Percentiles rank a stretch among this genome's conserved stretches.
Conservation (phyloP, 2,113 vertebrate genomes). For the Pelodiscus sinensis region DNA sequence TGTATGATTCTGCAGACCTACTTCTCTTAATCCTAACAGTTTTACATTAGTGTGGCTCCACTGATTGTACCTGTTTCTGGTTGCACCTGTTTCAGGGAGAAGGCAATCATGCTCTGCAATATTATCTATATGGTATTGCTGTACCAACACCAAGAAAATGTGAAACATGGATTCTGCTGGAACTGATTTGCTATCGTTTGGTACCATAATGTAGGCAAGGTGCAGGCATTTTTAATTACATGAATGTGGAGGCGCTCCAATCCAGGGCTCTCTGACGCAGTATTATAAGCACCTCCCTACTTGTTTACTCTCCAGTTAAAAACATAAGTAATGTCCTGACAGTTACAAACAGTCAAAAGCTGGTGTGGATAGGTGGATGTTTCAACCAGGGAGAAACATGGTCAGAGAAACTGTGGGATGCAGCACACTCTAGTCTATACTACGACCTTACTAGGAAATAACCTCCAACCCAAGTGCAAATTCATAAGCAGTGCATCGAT, state of each 20-base stretch:
- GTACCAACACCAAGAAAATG: not conserved
- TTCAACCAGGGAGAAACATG: not conserved
- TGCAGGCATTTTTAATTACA: not conserved
- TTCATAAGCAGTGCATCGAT: too few species aligned
- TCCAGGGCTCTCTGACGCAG: not conserved
- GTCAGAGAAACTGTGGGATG: not conserved
- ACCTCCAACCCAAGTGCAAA: too few species aligned
- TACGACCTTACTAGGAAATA: too few species aligned
- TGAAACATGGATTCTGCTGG: not conserved
- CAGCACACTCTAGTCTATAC: not conserved
- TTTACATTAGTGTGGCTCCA: not conserved
- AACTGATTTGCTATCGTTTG: not conserved
- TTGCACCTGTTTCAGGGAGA: not conserved
- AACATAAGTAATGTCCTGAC: not conserved
- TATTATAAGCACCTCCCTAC: slow-evolving; percentile 23
- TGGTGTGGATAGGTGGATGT: not conserved
- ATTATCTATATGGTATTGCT: not conserved
- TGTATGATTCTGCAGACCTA: not conserved
- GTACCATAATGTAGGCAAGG: not conserved
- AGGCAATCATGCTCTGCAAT: not conserved
- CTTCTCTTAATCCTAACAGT: not conserved
- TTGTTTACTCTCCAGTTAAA: slow-evolving; percentile 14
- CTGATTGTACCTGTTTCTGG: not conserved
- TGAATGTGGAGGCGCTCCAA: not conserved
- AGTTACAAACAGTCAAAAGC: not conserved